Evolutionary conservation across 2,113 vertebrate genomes (phyloP).

Genomic region (Pluvianellus socialis): DNA sequence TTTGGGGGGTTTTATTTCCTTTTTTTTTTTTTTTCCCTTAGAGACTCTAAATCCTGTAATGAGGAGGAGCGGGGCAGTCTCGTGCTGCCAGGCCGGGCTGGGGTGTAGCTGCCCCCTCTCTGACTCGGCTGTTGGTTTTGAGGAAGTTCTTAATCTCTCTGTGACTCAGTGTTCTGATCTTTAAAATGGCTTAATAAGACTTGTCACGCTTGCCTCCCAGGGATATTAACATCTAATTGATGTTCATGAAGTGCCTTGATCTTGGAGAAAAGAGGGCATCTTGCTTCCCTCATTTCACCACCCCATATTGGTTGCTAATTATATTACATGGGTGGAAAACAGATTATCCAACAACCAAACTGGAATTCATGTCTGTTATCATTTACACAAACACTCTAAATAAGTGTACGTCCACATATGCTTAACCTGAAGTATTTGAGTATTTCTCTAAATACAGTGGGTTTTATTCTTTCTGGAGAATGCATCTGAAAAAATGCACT

Average conservation of each 20-base stretch:
- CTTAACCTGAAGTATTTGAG: neutral
- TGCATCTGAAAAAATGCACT: neutral
- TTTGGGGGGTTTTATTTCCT: neutral
- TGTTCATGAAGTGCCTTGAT: constrained; percentile 22
- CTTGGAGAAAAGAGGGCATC: constrained; percentile 31
- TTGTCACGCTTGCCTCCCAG: constrained; percentile 51
- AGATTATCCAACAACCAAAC: neutral
- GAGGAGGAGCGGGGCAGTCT: neutral
- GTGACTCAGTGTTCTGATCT: constrained; percentile 54
- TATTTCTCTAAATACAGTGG: neutral
- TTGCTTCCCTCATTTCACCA: neutral
- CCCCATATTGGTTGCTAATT: neutral
- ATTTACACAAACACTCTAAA: neutral
- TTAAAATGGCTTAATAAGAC: constrained; percentile 35
- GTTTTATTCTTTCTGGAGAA: neutral
- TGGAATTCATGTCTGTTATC: neutral
- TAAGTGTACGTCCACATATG: neutral
- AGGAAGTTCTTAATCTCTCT: constrained; percentile 51
- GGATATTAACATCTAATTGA: constrained; percentile 50
- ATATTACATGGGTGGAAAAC: neutral
- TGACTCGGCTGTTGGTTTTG: constrained; percentile 4
- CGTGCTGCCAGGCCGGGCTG: neutral
- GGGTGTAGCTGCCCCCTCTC: neutral
- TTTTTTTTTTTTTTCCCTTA: fast-evolving
- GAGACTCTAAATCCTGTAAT: too few species aligned